Percentiles rank a stretch among this genome's conserved stretches.
Evolutionary conservation across 2,113 vertebrate species (phyloP).

Genomic region (Haliaeetus leucogaster): DNA sequence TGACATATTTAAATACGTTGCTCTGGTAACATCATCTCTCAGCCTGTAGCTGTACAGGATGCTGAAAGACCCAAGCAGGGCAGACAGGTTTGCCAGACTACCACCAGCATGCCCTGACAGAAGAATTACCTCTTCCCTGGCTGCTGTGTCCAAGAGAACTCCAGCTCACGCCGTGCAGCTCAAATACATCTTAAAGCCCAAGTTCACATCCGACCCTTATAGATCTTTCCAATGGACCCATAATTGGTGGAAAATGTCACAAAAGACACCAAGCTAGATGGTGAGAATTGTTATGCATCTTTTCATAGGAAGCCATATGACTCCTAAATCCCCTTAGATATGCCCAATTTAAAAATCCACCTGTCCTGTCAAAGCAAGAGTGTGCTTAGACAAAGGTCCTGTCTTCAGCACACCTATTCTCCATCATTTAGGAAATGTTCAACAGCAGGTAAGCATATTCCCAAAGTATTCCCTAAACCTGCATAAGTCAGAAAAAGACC

Average conservation of each 20-base stretch:
- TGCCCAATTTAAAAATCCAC: background rate
- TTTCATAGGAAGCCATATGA: background rate
- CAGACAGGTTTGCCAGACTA: background rate
- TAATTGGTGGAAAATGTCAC: background rate
- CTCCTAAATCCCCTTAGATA: background rate
- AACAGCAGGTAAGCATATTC: background rate
- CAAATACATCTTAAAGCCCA: background rate
- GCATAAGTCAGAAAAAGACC: background rate
- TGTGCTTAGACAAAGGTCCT: background rate
- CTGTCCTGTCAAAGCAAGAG: background rate
- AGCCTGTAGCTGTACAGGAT: background rate
- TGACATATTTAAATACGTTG: no score
- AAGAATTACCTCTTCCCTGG: background rate
- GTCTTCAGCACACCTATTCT: background rate
- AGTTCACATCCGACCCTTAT: accelerated
- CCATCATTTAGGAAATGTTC: background rate
- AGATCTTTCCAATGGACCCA: background rate
- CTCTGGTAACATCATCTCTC: background rate
- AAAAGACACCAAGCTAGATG: background rate
- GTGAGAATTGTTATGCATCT: background rate
- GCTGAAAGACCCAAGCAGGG: background rate
- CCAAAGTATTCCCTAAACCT: background rate
- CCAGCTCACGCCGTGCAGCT: accelerated
- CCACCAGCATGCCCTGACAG: background rate
- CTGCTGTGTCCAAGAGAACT: background rate